Percentiles rank a stretch among this genome's conserved stretches.
These are phyloP conservation scores for Loripinus fragilis DNA, from an alignment of 2,888 invertebrate genomes.

Conservation along the genomic window DNA sequence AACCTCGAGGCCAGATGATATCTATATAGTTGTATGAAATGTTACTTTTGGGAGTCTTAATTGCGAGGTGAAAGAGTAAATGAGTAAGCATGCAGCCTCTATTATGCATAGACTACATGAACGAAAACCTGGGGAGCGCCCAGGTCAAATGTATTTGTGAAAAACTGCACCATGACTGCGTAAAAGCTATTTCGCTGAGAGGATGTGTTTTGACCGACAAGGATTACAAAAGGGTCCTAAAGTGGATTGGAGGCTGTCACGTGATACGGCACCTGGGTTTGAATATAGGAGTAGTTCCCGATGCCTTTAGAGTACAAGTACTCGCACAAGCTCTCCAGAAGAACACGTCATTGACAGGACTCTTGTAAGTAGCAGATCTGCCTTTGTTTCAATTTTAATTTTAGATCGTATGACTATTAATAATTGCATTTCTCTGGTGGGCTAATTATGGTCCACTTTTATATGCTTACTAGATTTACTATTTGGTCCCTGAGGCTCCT, in stretches of 20 bases:
- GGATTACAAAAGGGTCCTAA: conserved; percentile 71
- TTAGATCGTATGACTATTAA: no score
- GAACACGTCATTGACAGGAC: conserved; percentile 71
- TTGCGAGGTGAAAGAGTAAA: no score
- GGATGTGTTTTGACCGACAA: conserved; percentile 71
- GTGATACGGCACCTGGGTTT: conserved; percentile 76
- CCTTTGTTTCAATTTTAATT: no score
- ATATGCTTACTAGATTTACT: no score
- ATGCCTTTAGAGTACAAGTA: conserved; percentile 64
- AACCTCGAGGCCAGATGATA: no score
- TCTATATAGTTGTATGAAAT: no score
- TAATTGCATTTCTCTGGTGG: no score
- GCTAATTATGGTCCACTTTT: no score
- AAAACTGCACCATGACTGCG: conserved; percentile 62
- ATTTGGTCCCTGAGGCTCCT: no score
- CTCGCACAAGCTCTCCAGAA: conserved; percentile 69
- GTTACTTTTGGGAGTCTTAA: no score
- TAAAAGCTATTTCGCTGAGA: conserved; percentile 71
- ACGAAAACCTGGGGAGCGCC: conserved; percentile 1
- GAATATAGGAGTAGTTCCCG: conserved; percentile 70
- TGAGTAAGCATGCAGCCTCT: background rate
- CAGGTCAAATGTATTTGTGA: conserved; percentile 64
- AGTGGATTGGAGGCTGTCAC: conserved; percentile 63
- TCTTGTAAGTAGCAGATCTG: conserved; percentile 77
- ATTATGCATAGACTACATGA: background rate